phyloP scores from a whole-genome alignment of 2,113 vertebrate genomes.

The Corythaeola cristata region DNA sequence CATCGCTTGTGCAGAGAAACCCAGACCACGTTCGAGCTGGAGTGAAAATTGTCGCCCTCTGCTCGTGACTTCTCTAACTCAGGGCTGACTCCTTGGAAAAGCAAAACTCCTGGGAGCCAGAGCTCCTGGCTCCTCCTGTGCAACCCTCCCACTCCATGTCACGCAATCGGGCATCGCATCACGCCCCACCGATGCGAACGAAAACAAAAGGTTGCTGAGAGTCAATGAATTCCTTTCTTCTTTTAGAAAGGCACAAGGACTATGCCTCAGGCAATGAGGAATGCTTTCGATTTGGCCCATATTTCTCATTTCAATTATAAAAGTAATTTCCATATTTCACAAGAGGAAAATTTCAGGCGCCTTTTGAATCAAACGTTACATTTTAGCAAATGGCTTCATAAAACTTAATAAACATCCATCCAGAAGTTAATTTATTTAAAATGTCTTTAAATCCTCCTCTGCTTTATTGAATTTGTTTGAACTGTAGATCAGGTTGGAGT shows the following conservation, averaged over 20 bases:
- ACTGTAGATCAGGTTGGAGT: not conserved
- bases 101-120: not conserved
- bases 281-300: not conserved
- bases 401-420: constrained; percentile 45
- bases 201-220: not conserved
- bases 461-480: constrained; percentile 39
- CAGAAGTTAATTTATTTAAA: constrained; percentile 47
- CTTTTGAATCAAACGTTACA: not conserved
- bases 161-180: accelerated
- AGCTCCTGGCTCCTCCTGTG: not conserved
- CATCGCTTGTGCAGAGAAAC: not conserved
- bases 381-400: constrained; percentile 37
- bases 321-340: constrained; percentile 2
- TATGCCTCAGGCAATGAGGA: not conserved
- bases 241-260: not conserved
- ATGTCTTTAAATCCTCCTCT: constrained; percentile 32
- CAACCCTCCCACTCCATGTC: not conserved
- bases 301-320: constrained; percentile 27
- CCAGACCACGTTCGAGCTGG: not conserved
- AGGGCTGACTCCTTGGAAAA: not conserved
- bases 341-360: not conserved
- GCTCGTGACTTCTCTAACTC: not conserved
- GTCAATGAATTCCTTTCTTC: not conserved
- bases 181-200: accelerated
- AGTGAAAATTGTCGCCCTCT: not conserved